phyloP scores from a whole-genome alignment of 2,797 vertebrate genomes.

The Cyprinella venusta region DNA sequence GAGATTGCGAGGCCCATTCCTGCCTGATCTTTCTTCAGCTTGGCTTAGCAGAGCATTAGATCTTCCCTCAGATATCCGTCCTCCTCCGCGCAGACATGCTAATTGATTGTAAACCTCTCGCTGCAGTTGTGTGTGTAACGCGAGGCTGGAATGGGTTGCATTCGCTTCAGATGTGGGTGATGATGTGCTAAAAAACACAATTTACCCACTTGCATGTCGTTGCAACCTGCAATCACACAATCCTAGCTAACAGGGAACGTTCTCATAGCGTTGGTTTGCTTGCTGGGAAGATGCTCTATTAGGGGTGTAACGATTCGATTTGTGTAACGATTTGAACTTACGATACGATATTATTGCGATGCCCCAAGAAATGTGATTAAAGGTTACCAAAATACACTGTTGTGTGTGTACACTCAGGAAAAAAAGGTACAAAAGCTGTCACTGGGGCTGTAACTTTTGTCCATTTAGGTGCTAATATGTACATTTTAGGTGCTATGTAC shows the following conservation, averaged over 20 bases:
- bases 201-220: background rate
- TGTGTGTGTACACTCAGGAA: too few species aligned
- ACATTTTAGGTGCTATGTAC: too few species aligned
- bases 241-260: background rate
- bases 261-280: background rate
- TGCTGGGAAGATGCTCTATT: background rate
- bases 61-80: constrained; percentile 17
- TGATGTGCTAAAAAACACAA: background rate
- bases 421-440: too few species aligned
- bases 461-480: too few species aligned
- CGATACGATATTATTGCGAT: too few species aligned
- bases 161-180: background rate
- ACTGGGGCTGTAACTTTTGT: too few species aligned
- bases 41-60: constrained; percentile 34
- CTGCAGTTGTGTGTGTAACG: background rate
- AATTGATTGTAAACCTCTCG: constrained; percentile 27
- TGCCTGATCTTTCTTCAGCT: constrained; percentile 41
- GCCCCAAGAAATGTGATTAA: too few species aligned
- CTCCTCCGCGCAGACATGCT: constrained; percentile 8
- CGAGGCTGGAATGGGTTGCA: background rate
- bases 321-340: too few species aligned
- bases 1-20: constrained; percentile 29
- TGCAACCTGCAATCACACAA: background rate
- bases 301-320: too few species aligned
- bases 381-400: too few species aligned